A percentile compares a stretch with the other conserved stretches of the same genome.
Evolutionary conservation across 2,113 vertebrate genomes (phyloP).

Genomic region (Peromyscus maniculatus): DNA sequence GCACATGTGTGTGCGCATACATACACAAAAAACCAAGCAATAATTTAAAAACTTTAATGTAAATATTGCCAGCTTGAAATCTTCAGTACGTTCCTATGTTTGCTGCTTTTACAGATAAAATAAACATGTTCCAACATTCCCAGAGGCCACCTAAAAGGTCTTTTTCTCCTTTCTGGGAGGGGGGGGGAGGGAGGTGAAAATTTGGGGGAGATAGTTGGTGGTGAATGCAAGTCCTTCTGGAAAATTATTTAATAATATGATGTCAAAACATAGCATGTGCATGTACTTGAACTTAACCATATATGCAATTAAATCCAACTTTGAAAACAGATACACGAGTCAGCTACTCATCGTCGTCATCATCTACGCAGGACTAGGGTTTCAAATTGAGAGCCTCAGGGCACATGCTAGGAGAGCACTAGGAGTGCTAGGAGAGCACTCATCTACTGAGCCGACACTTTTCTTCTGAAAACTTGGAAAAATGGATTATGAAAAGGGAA

Average conservation of each 20-base stretch:
- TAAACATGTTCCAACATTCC: background rate
- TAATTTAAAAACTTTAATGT: background rate
- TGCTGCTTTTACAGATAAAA: background rate
- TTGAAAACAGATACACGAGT: background rate
- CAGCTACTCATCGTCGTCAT: background rate
- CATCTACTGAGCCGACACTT: background rate
- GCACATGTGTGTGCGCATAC: background rate
- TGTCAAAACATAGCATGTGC: background rate
- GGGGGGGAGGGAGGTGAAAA: background rate
- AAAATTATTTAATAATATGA: background rate
- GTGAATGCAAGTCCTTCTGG: background rate
- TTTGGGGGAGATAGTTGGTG: background rate
- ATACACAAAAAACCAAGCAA: background rate
- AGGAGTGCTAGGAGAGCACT: background rate
- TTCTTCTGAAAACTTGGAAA: background rate
- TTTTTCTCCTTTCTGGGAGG: background rate
- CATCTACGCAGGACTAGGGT: background rate
- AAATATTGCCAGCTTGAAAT: background rate
- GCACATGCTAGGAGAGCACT: background rate
- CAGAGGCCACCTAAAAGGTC: background rate
- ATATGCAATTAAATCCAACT: background rate
- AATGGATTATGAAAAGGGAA: background rate
- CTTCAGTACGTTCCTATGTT: background rate
- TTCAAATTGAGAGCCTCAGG: background rate
- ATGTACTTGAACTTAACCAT: background rate